Base-by-base conservation (phyloP, 2,113 vertebrate genomes). In the Himantopus leucocephalus region DNA sequence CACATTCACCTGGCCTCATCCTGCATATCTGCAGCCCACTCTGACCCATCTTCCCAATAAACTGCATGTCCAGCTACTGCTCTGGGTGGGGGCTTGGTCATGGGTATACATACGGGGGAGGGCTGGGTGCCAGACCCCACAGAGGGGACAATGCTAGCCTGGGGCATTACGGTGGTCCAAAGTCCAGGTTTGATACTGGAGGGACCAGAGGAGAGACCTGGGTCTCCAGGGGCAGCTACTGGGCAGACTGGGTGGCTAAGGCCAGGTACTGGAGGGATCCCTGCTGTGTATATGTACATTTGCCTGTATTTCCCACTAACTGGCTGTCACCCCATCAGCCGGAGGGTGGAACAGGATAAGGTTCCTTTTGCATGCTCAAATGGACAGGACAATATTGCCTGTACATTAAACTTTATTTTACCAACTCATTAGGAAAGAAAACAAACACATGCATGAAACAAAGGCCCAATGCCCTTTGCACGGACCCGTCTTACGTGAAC, bases 401-500 rank as follows among this genome's bases (percentile, higher is more conserved):
- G 48, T 48, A 32, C 21, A 7, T 45, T 68, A 63, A 59, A 43
- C 30, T 78, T 35, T 21, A 39, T 70, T 73, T 67, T 59, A 26
- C 32, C 23, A 64, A 6, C n/a, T 34, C 29, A 5, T 50, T 34
- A 24, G 13, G 37, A 77, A 43, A 60, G 15, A 26, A 59, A 77
- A 20, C 20, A 83, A 90, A 3, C 4, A n/a, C 9, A 30, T 15
- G 24, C 6, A 3, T 18, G 2, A 23, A 73, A 18, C 8, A 63
- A 43, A 3, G 23, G n/a, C 3, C 11, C 5, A 39, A 24, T 34
- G 58, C 12, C 48, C 47, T 94, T 76, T 34, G 63, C 21, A 52
- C 3, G 0, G 0, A 6, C 41, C 4, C 3, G 0, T 47, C 19
- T 56, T 41, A 32, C 4, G 2, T 3, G 8, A 14, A 15, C 21